Evolutionary conservation across 2,797 vertebrate genomes (phyloP).

Genomic region (Pipistrellus pipistrellus): DNA sequence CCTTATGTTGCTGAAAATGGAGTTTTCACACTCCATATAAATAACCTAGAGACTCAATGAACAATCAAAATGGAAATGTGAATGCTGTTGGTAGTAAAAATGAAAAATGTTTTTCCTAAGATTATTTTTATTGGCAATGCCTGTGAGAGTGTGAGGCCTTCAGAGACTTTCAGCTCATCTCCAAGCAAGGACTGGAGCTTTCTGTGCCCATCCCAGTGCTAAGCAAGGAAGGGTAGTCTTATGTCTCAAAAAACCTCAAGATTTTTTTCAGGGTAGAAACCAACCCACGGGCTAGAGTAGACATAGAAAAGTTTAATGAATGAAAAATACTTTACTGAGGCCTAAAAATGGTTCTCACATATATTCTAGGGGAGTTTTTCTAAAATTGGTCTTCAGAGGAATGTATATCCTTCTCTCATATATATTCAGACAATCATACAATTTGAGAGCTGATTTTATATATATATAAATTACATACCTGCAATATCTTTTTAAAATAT

Average conservation of each 20-base stretch:
- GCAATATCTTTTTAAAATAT: too few species aligned
- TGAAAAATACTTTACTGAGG: slow-evolving; percentile 32
- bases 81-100: neutral
- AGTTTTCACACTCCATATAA: neutral
- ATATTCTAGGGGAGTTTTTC: slow-evolving; percentile 30
- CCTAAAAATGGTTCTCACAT: neutral
- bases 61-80: neutral
- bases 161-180: neutral
- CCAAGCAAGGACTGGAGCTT: neutral
- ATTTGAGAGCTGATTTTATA: slow-evolving; percentile 4
- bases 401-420: slow-evolving; percentile 20
- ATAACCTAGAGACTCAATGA: neutral
- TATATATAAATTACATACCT: too few species aligned
- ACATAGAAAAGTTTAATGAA: neutral
- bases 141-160: neutral
- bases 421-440: neutral
- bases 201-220: neutral
- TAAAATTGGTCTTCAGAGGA: slow-evolving; percentile 50
- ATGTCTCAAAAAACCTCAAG: neutral
- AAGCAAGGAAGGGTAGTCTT: neutral
- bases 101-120: neutral
- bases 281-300: neutral
- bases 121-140: neutral
- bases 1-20: neutral
- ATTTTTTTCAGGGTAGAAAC: neutral